Base-by-base conservation (phyloP, 2,797 vertebrate species). In the Hylomyscus alleni region DNA sequence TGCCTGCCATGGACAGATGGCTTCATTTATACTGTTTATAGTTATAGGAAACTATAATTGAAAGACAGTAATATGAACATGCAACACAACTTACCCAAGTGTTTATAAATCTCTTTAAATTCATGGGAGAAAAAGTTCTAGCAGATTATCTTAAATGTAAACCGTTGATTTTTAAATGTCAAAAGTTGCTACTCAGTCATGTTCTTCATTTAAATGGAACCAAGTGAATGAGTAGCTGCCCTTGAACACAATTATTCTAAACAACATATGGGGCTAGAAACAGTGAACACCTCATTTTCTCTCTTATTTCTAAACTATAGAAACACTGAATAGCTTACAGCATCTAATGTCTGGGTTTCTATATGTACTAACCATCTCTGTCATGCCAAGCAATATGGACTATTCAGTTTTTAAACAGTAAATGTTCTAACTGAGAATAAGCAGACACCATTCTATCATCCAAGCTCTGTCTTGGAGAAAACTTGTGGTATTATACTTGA, bases 91-190 rank as follows among this genome's bases (percentile, higher is more conserved):
- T 94, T 95, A 90, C 47, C 56, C 65, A 91, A 95, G 22, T 83
- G 34, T 72, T 84, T 97, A 56, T 91, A 75, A 94, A 84, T 95
- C 17, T 84, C 37, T 89, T 95, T 86, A 89, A 91, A 92, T 94
- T 67, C 47, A 94, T 86, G 77, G 29, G 88, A 95, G 91, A 62
- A 87, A 40, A 89, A 76, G 19, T 24, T 40, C 86, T 13, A 83
- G 29, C 76, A 75, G 86, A 56, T 90, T 97, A 90, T 93, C 77
- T 95, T 50, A 84, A 95, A 69, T 86, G 58, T 97, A 96, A 96
- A 95, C 50, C 92, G 14, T 54, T 97, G 92, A 89, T 96, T 98
- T 96, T 85, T 73, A 91, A 97, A 96, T n/a, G 65, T 85, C 65
- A 91, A 85, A 96, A 91, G 44, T 91, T 72, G 34, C 47, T 6